phyloP scores from a whole-genome alignment of 1,140 invertebrate species.

The Heliconius nattereri region DNA sequence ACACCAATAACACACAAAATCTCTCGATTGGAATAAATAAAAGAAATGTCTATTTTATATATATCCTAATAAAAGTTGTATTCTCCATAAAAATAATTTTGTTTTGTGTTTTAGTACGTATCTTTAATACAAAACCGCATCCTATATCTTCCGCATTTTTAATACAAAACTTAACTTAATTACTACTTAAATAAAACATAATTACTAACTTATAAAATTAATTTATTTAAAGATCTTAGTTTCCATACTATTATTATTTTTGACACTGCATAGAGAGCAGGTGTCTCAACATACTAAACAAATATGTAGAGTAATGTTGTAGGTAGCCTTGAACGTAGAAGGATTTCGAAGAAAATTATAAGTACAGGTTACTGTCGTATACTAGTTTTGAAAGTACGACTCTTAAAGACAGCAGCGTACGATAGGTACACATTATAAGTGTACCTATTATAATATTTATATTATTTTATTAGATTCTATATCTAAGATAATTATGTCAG shows the following conservation, averaged over 20 bases:
- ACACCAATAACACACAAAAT: not conserved
- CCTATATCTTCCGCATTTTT: too few species aligned
- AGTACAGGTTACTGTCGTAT: not conserved
- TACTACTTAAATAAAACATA: too few species aligned
- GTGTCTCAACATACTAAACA: slow-evolving; percentile 16
- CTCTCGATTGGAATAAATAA: not conserved
- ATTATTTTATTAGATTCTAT: not conserved
- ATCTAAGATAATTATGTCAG: not conserved
- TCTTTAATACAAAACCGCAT: too few species aligned
- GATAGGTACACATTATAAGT: not conserved
- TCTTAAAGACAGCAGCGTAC: not conserved
- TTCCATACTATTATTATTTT: not conserved
- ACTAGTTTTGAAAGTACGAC: slow-evolving; percentile 13
- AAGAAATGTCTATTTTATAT: too few species aligned
- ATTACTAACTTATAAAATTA: too few species aligned
- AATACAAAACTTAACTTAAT: too few species aligned
- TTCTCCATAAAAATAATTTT: too few species aligned
- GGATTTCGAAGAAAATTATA: slow-evolving; percentile 27
- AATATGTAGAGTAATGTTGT: slow-evolving; percentile 18
- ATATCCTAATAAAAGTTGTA: too few species aligned
- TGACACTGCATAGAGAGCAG: slow-evolving; percentile 20
- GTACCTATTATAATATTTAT: not conserved
- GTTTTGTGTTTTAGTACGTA: too few species aligned
- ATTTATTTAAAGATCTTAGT: not conserved
- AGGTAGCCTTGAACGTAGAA: slow-evolving; percentile 31